phyloP scores from a whole-genome alignment of 2,888 invertebrate genomes.

The Trissolcus japonicus region DNA sequence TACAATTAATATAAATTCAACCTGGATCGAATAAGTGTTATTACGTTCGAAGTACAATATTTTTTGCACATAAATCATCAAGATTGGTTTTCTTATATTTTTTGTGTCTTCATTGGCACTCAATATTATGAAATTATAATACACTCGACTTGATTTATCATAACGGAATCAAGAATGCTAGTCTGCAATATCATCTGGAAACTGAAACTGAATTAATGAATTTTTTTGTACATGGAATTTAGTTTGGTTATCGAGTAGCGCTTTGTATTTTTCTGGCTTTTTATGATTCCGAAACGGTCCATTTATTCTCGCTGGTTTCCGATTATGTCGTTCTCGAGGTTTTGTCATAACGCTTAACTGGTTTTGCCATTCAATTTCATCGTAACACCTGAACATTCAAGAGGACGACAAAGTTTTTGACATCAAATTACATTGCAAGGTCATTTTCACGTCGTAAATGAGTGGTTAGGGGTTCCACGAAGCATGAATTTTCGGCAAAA shows the following conservation, averaged over 20 bases:
- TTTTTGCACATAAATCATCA: constrained; percentile 35
- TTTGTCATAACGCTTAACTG: constrained; percentile 46
- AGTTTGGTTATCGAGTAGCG: no score
- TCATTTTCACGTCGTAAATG: constrained; percentile 31
- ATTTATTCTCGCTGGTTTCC: constrained; percentile 54
- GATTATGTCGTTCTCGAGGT: constrained; percentile 49
- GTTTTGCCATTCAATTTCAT: constrained; percentile 40
- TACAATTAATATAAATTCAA: constrained; percentile 51
- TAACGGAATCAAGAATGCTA: constrained; percentile 9
- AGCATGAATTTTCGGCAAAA: no score
- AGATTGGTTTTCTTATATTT: constrained; percentile 24
- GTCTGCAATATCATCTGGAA: constrained; percentile 10
- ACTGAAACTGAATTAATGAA: not conserved
- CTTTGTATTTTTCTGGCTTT: constrained; percentile 34
- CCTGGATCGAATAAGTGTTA: constrained; percentile 18
- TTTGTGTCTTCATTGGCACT: constrained; percentile 7
- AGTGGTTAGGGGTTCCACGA: constrained; percentile 2
- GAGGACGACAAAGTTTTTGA: constrained; percentile 11
- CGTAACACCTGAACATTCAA: constrained; percentile 3
- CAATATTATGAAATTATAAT: constrained; percentile 53
- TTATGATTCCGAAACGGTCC: constrained; percentile 13
- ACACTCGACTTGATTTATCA: constrained; percentile 41
- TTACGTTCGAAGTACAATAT: constrained; percentile 24
- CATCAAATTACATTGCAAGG: constrained; percentile 21
- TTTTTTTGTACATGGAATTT: no score